These are phyloP conservation scores for Notolabrus celidotus DNA, from an alignment of 2,797 vertebrate genomes.

Conservation along the genomic window DNA sequence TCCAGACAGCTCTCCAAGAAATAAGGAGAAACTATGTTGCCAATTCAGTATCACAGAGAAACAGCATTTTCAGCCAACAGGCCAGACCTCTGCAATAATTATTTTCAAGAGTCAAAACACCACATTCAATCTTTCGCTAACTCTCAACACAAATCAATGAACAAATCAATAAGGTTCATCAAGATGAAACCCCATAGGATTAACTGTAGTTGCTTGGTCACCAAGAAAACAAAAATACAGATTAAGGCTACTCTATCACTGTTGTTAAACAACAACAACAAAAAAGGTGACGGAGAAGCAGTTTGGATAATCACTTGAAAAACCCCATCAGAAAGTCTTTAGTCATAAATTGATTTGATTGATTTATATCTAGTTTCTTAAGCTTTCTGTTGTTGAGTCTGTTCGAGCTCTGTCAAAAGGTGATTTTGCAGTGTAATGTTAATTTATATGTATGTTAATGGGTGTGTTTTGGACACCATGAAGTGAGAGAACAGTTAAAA, in stretches of 20 bases:
- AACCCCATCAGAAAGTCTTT: constrained; percentile 21
- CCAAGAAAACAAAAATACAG: constrained; percentile 71
- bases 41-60: constrained; percentile 12
- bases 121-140: constrained; percentile 73
- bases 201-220: constrained; percentile 71
- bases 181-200: constrained; percentile 75
- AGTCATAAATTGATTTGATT: constrained; percentile 32
- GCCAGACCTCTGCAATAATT: constrained; percentile 49
- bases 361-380: constrained; percentile 33
- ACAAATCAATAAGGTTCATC: constrained; percentile 83
- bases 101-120: constrained; percentile 75
- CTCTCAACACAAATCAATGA: constrained; percentile 73
- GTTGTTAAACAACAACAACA: constrained; percentile 39
- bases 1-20: background rate
- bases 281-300: constrained; percentile 17
- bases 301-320: constrained; percentile 35
- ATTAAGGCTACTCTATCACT: constrained; percentile 56
- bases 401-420: background rate
- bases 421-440: too few relatives aligned
- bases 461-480: too few relatives aligned
- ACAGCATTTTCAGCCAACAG: constrained; percentile 20
- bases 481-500: too few relatives aligned
- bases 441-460: too few relatives aligned
- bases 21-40: background rate
- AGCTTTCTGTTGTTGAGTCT: background rate